Evolutionary conservation across 1,140 invertebrate species (phyloP), one percentile per base, ranked within the genome.

Genomic region (Musca domestica): DNA sequence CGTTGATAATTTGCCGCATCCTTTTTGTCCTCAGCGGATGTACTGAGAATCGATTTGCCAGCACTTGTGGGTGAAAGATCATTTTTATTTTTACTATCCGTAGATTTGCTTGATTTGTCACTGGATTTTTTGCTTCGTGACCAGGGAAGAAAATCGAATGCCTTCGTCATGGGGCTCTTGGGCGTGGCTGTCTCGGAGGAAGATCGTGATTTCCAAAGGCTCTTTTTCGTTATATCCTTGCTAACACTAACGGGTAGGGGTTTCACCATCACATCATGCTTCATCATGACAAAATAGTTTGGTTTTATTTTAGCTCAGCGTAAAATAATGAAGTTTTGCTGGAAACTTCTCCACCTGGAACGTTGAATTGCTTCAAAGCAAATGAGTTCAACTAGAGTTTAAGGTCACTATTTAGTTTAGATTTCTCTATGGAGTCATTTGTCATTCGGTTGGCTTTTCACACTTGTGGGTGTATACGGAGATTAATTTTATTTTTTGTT

Each of bases 61-160:
- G 14, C 14, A 58, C 47, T 25, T 23, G 23, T 19, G 2, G 54
- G 6, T 17, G 56, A 23, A 4, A 20, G 17, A 19, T 61, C 56
- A 41, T 34, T 41, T 61, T 61, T 61, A 12, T 19, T 41, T 20
- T 22, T 49, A 47, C 6, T 25, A 12, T 65, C 20, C 7, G 14
- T 41, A 2, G 51, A 4, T 54, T 64, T 68, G 6, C 27, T 56
- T 4, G 61, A 20, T 68, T 64, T 65, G 1, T 68, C 63, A 19
- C 19, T 41, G 15, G 49, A 4, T 34, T 68, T 68, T 52, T 70
- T 70, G 23, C 64, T 67, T 2, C 69, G 67, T 22, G 66, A 58
- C 78, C 78, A 81, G 49, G 78, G 76, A 17, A 81, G 69, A 10
- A 81, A 81, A 63, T 81, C 78, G 64, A 81, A 81, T 61, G 78